Conservation (phyloP, 2,888 invertebrate genomes). For the Pediacus dermestoides region DNA sequence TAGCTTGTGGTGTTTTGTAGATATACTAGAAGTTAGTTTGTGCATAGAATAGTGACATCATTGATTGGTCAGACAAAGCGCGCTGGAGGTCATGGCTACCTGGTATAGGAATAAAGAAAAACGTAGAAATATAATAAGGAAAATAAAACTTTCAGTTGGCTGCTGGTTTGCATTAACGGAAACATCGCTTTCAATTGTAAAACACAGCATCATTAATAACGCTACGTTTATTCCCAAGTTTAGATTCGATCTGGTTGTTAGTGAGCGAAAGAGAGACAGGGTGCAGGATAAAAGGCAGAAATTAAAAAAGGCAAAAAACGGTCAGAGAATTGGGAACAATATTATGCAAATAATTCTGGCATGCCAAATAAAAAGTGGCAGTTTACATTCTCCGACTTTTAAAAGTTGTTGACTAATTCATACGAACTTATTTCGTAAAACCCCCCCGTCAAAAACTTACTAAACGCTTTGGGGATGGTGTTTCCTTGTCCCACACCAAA, state of each 20-base stretch:
- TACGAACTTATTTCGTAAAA: conserved; percentile 42
- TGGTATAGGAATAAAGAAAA: too few species aligned
- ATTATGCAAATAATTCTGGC: conserved; percentile 47
- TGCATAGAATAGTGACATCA: too few species aligned
- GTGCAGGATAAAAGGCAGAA: conserved; percentile 13
- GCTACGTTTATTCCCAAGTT: conserved; percentile 2
- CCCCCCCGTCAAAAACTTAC: conserved; percentile 39
- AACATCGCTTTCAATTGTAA: conserved; percentile 31
- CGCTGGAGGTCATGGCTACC: too few species aligned
- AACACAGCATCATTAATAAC: conserved; percentile 29
- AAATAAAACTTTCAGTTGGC: too few species aligned
- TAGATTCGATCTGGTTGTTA: too few species aligned
- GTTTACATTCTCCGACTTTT: conserved; percentile 47
- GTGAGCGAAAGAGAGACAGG: conserved; percentile 18
- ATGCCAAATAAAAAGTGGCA: conserved; percentile 46
- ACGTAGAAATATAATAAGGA: too few species aligned
- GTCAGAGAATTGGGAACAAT: conserved; percentile 42
- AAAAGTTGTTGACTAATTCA: conserved; percentile 49
- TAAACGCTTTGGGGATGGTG: conserved; percentile 34
- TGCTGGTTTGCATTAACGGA: too few species aligned
- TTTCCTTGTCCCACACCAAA: conserved; percentile 28
- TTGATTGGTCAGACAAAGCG: too few species aligned
- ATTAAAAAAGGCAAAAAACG: conserved; percentile 10
- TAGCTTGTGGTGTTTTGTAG: too few species aligned
- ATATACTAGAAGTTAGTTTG: too few species aligned